Evolutionary conservation across 2,888 invertebrate species (phyloP).

Genomic region (Mechanitis mazaeus): DNA sequence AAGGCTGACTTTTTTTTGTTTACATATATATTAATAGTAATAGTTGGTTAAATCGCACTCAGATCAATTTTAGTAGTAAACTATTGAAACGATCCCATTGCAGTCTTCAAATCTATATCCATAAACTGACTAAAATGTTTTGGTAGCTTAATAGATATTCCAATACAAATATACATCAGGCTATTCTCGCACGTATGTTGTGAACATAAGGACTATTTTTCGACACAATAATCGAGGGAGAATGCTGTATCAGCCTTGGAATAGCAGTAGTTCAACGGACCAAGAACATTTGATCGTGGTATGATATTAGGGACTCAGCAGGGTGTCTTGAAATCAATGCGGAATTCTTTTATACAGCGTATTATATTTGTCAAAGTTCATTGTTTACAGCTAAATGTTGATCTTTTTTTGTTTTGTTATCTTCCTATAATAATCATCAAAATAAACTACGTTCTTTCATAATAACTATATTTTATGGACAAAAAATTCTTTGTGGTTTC

Average conservation of each 20-base stretch:
- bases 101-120: background rate
- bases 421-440: too few species aligned
- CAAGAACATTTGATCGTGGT: constrained; percentile 20
- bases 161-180: background rate
- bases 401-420: too few species aligned
- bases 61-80: background rate
- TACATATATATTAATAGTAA: background rate
- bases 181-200: constrained; percentile 3
- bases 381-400: too few species aligned
- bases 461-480: too few species aligned
- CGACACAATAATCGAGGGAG: background rate
- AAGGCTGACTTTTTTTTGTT: too few species aligned
- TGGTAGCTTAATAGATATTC: background rate
- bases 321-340: constrained; percentile 10
- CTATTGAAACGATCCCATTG: background rate
- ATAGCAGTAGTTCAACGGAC: constrained; percentile 12
- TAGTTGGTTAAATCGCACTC: background rate
- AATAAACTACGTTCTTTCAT: too few species aligned
- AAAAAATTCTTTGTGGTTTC: too few species aligned
- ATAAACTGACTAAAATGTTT: constrained; percentile 2
- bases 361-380: too few species aligned
- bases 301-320: constrained; percentile 15
- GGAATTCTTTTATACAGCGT: too few species aligned
- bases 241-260: constrained; percentile 8
- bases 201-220: background rate